A percentile compares a stretch with the other conserved stretches of the same genome.
These are phyloP conservation scores for Oryzias woworae DNA, from an alignment of 2,113 vertebrate species.

Conservation along the genomic window DNA sequence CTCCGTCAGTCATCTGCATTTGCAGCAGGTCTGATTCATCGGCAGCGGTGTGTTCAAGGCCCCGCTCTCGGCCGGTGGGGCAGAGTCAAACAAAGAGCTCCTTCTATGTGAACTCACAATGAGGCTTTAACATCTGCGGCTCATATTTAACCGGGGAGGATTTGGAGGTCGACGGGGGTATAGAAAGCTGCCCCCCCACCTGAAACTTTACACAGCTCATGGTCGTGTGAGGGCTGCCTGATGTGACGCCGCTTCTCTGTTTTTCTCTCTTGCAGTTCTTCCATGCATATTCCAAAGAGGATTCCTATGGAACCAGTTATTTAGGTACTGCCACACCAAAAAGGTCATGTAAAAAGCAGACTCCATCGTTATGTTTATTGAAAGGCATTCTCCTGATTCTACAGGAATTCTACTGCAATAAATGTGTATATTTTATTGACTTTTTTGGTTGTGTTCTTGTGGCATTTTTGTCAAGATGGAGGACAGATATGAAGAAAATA, in stretches of 20 bases:
- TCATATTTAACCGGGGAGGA: constrained; percentile 58
- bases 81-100: constrained; percentile 53
- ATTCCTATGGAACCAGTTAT: constrained; percentile 65
- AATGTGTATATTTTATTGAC: not conserved
- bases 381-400: not conserved
- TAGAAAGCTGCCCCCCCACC: not conserved
- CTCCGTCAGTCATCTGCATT: constrained; percentile 25
- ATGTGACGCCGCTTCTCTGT: constrained; percentile 24
- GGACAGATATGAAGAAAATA: too few relatives aligned
- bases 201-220: constrained; percentile 40
- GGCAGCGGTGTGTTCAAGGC: constrained; percentile 18
- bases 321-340: constrained; percentile 66
- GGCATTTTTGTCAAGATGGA: too few relatives aligned
- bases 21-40: constrained; percentile 21
- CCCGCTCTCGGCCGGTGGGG: constrained; percentile 1
- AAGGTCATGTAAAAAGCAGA: not conserved
- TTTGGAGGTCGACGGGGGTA: constrained; percentile 36
- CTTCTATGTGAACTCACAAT: constrained; percentile 45
- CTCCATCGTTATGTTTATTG: not conserved
- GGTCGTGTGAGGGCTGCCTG: constrained; percentile 16
- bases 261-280: constrained; percentile 81
- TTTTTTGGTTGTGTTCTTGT: too few relatives aligned
- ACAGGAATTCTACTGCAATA: not conserved
- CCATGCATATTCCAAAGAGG: constrained; percentile 78
- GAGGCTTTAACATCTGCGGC: constrained; percentile 59